phyloP scores from a whole-genome alignment of 2,888 invertebrate species.

The Andrena bicolor region DNA sequence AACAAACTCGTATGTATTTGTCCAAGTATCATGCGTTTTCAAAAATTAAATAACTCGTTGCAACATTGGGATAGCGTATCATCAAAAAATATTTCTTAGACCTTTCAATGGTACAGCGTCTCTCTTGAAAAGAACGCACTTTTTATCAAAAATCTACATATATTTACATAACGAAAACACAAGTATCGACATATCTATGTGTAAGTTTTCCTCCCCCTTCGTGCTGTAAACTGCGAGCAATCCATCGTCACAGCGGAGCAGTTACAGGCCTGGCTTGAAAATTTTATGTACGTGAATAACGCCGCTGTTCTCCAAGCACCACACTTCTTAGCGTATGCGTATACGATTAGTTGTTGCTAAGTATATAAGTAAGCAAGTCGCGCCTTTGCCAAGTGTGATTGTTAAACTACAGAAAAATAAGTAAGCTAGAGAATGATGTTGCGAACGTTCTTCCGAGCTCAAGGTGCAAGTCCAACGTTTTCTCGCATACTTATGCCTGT shows the following conservation, averaged over 20 bases:
- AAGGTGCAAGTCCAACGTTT: conserved; percentile 40
- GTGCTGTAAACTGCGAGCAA: conserved; percentile 41
- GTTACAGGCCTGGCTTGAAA: conserved; percentile 43
- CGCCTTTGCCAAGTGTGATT: conserved; percentile 53
- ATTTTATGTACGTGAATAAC: conserved; percentile 42
- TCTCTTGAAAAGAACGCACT: conserved; percentile 43
- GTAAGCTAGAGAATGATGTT: conserved; percentile 23
- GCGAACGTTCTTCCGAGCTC: conserved; percentile 8
- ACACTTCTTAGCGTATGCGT: conserved; percentile 39
- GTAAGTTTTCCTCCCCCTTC: conserved; percentile 20
- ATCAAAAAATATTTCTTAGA: conserved; percentile 49
- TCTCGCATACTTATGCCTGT: conserved; percentile 51
- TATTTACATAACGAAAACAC: conserved; percentile 67
- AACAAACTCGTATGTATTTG: conserved; percentile 31
- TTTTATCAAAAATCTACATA: conserved; percentile 46
- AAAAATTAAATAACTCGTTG: conserved; percentile 27
- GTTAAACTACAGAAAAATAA: conserved; percentile 43
- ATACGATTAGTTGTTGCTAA: conserved; percentile 36
- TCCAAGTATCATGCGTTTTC: conserved; percentile 1
- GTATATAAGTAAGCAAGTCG: conserved; percentile 48
- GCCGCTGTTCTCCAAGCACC: conserved; percentile 54
- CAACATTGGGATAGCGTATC: conserved; percentile 32
- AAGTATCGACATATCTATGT: conserved; percentile 7
- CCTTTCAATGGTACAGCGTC: conserved; percentile 13
- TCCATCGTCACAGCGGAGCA: conserved; percentile 39